A percentile compares a stretch with the other conserved stretches of the same genome.
phyloP scores from a whole-genome alignment of 1,140 invertebrate genomes.

The Megalopta genalis region DNA sequence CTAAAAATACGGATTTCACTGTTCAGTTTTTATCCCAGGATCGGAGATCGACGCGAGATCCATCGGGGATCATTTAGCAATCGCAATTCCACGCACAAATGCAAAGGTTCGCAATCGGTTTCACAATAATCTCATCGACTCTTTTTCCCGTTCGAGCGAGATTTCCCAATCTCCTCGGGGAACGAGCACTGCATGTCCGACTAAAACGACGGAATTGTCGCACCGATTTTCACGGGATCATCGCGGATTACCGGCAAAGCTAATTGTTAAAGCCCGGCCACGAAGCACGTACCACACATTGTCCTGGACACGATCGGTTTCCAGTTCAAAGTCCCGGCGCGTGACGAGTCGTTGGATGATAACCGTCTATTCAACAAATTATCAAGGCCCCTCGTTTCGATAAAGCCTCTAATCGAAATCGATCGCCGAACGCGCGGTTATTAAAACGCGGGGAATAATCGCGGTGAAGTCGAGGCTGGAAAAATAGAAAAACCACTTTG shows the following conservation, averaged over 20 bases:
- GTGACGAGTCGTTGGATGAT: conserved; percentile 28
- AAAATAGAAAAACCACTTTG: no score
- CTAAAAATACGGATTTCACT: no score
- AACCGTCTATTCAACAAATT: conserved; percentile 21
- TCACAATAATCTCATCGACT: no score
- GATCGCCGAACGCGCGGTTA: neutral
- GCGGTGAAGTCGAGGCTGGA: no score
- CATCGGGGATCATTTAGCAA: no score
- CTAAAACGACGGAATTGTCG: neutral
- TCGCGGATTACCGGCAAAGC: neutral
- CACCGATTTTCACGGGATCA: neutral
- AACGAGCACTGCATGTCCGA: neutral
- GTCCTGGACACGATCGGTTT: neutral
- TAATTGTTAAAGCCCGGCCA: neutral
- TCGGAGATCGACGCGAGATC: no score
- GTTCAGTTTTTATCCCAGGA: no score
- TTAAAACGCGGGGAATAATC: no score
- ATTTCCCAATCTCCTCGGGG: neutral
- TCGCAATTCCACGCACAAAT: no score
- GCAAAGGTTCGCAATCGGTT: no score
- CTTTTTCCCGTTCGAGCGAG: no score
- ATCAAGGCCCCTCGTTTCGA: conserved; percentile 5
- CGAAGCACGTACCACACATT: conserved; percentile 10
- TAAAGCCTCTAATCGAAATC: neutral
- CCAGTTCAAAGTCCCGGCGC: conserved; percentile 36